These are phyloP conservation scores for Erannis defoliaria DNA, from an alignment of 2,888 invertebrate genomes.

Conservation along the genomic window DNA sequence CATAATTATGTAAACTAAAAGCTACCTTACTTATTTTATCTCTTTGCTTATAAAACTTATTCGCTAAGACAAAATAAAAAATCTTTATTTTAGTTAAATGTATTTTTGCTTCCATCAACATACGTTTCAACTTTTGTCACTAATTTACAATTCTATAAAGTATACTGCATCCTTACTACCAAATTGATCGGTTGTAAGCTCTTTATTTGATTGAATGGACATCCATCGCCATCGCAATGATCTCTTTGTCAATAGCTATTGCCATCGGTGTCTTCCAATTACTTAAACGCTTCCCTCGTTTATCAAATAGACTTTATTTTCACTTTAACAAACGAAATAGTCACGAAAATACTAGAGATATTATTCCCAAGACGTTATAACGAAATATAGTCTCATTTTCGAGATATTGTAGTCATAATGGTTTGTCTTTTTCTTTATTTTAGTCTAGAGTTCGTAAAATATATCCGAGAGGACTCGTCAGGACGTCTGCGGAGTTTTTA, in stretches of 20 bases:
- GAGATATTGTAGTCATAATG: slow-evolving; percentile 21
- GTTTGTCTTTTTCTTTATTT: slow-evolving; percentile 14
- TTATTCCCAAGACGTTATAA: slow-evolving; percentile 21
- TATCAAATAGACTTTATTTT: slow-evolving; percentile 21
- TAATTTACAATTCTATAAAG: neutral
- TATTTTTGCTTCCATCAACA: neutral
- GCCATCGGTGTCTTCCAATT: slow-evolving; percentile 35
- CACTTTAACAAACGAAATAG: slow-evolving; percentile 15
- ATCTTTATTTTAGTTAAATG: neutral
- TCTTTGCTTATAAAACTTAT: no score
- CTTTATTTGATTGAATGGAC: slow-evolving; percentile 47
- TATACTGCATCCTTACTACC: slow-evolving; percentile 18
- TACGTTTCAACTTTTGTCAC: neutral
- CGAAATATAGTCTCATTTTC: slow-evolving; percentile 23
- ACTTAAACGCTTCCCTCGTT: slow-evolving; percentile 26
- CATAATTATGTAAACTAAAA: no score
- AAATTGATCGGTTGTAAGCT: slow-evolving; percentile 42
- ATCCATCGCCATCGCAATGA: slow-evolving; percentile 32
- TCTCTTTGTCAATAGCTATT: slow-evolving; percentile 37
- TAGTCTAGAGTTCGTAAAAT: slow-evolving; percentile 23
- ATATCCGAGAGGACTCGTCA: slow-evolving; percentile 15
- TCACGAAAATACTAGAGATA: slow-evolving; percentile 1
- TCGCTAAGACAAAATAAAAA: no score
- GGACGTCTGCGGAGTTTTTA: slow-evolving; percentile 29
- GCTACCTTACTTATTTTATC: no score